phyloP scores from a whole-genome alignment of 1,140 invertebrate genomes.

The Plectrocnemia conspersa region DNA sequence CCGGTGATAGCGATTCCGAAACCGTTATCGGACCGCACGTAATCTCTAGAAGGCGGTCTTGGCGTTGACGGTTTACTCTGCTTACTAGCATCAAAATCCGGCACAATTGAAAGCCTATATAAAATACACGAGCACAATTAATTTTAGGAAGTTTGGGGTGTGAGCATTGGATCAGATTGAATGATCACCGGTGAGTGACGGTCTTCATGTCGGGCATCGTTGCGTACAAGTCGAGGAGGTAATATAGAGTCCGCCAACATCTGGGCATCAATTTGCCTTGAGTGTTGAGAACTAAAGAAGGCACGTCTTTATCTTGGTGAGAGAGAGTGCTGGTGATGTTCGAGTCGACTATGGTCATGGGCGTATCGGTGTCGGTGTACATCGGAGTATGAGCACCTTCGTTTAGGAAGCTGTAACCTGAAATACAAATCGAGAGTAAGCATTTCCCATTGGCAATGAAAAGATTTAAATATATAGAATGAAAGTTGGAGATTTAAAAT shows the following conservation, averaged over 20 bases:
- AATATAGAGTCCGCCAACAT: conserved; percentile 93
- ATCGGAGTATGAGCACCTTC: conserved; percentile 69
- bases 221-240: conserved; percentile 87
- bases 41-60: conserved; percentile 41
- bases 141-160: no score
- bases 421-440: conserved; percentile 1
- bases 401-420: conserved; percentile 63
- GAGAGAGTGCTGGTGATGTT: conserved; percentile 26
- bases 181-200: conserved; percentile 55
- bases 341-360: conserved; percentile 27
- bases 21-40: conserved; percentile 38
- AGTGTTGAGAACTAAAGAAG: conserved; percentile 23
- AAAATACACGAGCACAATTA: background rate
- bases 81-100: conserved; percentile 44
- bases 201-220: conserved; percentile 93
- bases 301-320: conserved; percentile 26
- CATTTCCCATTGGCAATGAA: no score
- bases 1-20: conserved; percentile 71
- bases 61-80: conserved; percentile 37
- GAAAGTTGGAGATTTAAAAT: background rate
- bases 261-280: conserved; percentile 59
- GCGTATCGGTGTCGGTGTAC: conserved; percentile 46
- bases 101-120: conserved; percentile 45
- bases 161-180: no score
- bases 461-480: conserved; percentile 2